Evolutionary conservation across 2,113 vertebrate genomes (phyloP), one percentile per base, ranked within the genome.

Genomic region (Psilopogon haemacephalus): DNA sequence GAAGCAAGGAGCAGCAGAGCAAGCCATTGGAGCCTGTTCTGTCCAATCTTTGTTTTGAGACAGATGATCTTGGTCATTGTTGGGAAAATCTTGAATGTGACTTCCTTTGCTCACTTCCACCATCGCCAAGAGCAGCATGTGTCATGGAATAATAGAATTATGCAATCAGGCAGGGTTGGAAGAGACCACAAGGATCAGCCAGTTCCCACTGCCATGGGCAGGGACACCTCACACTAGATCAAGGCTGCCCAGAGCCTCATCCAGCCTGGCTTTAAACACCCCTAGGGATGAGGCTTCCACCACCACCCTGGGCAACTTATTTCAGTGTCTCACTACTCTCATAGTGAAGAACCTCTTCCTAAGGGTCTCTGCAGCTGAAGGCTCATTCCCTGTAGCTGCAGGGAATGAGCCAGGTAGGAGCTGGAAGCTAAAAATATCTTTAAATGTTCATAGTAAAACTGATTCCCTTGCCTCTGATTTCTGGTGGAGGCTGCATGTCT

Each of bases 101-200:
- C 37, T 21, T 30, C n/a, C 48, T 40, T 38, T 30, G 30, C 73
- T 10, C 9, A 1, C 14, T 40, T 52, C 19, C 33, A 11, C 33
- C 5, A 58, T 27, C 18, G 48, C 27, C 24, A 67, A 13, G 26
- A 26, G 0, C 0, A 52, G 32, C 1, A 4, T 1, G 0, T 11
- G n/a, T n/a, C n/a, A n/a, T n/a, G n/a, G 33, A 59, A 38, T 40
- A 9, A 40, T 40, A 40, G 38, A 40, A 40, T 12, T 12, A 40
- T 9, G 12, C 9, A 40, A 40, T 40, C 38, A 40, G 38, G 9
- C 38, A 40, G 38, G n/a, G n/a, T n/a, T n/a, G n/a, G n/a, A n/a
- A n/a, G n/a, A n/a, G n/a, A n/a, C n/a, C n/a, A n/a, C n/a, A n/a
- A n/a, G n/a, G n/a, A n/a, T n/a, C n/a, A n/a, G n/a, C n/a, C n/a